These are phyloP conservation scores for Apteryx mantelli DNA, from an alignment of 2,113 vertebrate species.

Conservation along the genomic window DNA sequence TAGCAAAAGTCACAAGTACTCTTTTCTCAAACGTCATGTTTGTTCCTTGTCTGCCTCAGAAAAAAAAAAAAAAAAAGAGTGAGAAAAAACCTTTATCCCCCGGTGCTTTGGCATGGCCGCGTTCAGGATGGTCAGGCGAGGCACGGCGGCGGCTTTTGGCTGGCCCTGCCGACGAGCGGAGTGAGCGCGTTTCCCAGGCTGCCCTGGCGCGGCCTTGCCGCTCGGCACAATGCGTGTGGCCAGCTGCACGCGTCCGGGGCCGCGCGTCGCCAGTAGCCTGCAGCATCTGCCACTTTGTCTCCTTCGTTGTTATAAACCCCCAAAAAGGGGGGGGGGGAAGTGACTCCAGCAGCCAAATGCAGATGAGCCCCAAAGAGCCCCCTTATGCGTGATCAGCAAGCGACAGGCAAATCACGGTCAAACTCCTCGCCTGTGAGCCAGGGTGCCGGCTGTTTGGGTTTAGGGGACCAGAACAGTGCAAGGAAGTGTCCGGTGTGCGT, in stretches of 20 bases:
- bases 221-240: not conserved
- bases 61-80: not conserved
- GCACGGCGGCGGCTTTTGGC: not conserved
- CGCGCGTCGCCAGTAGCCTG: not conserved
- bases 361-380: constrained; percentile 19
- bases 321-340: not conserved
- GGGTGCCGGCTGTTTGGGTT: constrained; percentile 15
- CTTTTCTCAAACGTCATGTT: not conserved
- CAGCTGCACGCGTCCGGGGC: not conserved
- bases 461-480: constrained; percentile 8
- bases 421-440: not conserved
- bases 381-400: not conserved
- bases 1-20: not conserved
- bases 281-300: constrained; percentile 53
- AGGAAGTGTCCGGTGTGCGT: accelerated
- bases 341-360: constrained; percentile 40
- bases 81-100: not conserved
- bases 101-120: accelerated
- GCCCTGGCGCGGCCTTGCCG: not conserved
- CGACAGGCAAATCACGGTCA: not conserved
- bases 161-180: not conserved
- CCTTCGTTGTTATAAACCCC: not conserved
- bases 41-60: not conserved
- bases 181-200: not conserved
- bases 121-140: not conserved